phyloP scores from a whole-genome alignment of 1,140 invertebrate species.

The Pseudomyrmex concolor region DNA sequence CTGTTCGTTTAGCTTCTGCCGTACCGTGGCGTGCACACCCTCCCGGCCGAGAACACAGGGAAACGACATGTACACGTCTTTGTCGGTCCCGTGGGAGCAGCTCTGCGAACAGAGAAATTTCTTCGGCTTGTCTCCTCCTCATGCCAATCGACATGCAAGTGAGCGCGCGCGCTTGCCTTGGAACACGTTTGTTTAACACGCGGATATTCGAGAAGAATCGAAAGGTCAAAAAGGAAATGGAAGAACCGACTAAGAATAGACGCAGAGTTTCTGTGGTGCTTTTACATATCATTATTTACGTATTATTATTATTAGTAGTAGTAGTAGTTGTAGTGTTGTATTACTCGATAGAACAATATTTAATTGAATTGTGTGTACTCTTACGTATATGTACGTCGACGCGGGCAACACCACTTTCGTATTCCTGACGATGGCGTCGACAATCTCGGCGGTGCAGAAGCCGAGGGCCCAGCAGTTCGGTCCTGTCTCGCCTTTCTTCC shows the following conservation, averaged over 20 bases:
- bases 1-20: slow-evolving; percentile 85
- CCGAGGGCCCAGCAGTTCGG: slow-evolving; percentile 85
- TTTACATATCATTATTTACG: neutral
- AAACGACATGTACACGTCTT: slow-evolving; percentile 88
- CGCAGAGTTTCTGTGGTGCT: neutral
- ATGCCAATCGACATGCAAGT: neutral
- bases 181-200: slow-evolving; percentile 1
- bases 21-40: slow-evolving; percentile 86
- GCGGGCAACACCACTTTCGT: slow-evolving; percentile 85
- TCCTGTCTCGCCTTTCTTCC: slow-evolving; percentile 85
- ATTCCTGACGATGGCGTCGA: slow-evolving; percentile 86
- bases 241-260: too few relatives aligned
- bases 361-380: slow-evolving; percentile 43
- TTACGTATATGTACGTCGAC: slow-evolving; percentile 86
- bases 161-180: neutral
- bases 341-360: neutral
- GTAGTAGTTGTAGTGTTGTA: too few relatives aligned
- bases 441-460: slow-evolving; percentile 85
- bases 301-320: neutral
- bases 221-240: neutral
- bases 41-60: slow-evolving; percentile 87
- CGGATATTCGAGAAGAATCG: neutral
- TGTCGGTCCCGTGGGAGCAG: slow-evolving; percentile 85
- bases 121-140: slow-evolving; percentile 9
- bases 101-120: slow-evolving; percentile 68